Percentiles rank a stretch among this genome's conserved stretches.
Conservation (phyloP, 2,797 vertebrate species). For the Dendrocincla fuliginosa region DNA sequence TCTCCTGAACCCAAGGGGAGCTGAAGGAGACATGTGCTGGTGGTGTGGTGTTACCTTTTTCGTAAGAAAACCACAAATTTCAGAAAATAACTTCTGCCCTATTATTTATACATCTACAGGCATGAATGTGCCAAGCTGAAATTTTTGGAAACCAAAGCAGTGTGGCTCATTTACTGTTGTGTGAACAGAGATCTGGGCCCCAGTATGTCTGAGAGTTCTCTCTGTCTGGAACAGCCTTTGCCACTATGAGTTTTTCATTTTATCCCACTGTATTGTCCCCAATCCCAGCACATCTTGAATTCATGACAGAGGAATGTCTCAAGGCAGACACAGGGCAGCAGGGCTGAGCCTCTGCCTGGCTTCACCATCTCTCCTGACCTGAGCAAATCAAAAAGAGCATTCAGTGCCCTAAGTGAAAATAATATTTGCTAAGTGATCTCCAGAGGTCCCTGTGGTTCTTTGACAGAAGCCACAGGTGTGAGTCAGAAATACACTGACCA, state of each 20-base stretch:
- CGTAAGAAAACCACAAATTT: neutral
- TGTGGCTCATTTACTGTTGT: neutral
- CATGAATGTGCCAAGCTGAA: neutral
- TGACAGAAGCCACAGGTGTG: neutral
- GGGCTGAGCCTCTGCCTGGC: neutral
- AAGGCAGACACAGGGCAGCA: neutral
- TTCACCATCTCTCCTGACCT: neutral
- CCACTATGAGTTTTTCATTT: neutral
- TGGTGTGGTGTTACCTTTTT: neutral
- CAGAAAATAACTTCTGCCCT: neutral
- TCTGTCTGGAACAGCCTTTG: neutral
- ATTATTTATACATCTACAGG: neutral
- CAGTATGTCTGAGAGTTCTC: neutral
- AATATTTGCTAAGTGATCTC: neutral
- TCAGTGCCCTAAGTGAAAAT: neutral
- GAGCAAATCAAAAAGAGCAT: neutral
- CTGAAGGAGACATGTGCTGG: neutral
- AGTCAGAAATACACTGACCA: neutral
- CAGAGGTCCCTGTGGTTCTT: neutral
- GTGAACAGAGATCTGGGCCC: neutral
- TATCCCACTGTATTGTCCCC: neutral
- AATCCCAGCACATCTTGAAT: neutral
- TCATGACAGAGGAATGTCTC: fast-evolving
- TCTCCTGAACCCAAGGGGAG: neutral
- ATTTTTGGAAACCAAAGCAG: neutral